Conservation (phyloP, 2,113 vertebrate species). For the Sylvilagus bachmani region DNA sequence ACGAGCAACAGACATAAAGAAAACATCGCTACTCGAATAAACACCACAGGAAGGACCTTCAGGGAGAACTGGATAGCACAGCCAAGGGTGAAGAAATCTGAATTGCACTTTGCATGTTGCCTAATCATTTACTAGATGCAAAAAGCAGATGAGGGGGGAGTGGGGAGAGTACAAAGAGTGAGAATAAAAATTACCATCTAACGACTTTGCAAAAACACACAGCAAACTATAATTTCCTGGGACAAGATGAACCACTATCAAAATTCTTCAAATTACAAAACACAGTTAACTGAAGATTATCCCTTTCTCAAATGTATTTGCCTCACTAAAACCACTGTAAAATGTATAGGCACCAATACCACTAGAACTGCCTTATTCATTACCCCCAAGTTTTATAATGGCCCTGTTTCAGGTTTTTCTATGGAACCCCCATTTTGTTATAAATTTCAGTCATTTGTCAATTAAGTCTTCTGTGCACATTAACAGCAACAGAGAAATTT, state of each 20-base stretch:
- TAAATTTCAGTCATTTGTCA: not conserved
- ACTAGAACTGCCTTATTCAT: not conserved
- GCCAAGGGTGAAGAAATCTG: not conserved
- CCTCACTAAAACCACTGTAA: too few species aligned
- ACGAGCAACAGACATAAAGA: not conserved
- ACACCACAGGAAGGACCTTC: not conserved
- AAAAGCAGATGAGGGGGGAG: not conserved
- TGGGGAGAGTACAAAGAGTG: not conserved
- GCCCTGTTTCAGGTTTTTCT: not conserved
- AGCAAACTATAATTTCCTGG: not conserved
- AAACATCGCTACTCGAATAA: not conserved
- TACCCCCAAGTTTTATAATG: not conserved
- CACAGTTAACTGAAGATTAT: not conserved
- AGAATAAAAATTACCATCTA: not conserved
- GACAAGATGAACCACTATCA: not conserved
- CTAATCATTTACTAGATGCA: not conserved
- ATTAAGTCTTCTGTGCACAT: not conserved
- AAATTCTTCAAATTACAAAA: not conserved
- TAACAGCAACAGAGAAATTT: slow-evolving; percentile 42
- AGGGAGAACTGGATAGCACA: not conserved
- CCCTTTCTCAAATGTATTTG: not conserved
- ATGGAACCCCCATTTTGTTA: not conserved
- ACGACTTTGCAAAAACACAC: not conserved
- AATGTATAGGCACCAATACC: not conserved
- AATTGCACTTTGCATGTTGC: not conserved